Evolutionary conservation across 2,113 vertebrate genomes (phyloP).

Genomic region (Cinclus cinclus): DNA sequence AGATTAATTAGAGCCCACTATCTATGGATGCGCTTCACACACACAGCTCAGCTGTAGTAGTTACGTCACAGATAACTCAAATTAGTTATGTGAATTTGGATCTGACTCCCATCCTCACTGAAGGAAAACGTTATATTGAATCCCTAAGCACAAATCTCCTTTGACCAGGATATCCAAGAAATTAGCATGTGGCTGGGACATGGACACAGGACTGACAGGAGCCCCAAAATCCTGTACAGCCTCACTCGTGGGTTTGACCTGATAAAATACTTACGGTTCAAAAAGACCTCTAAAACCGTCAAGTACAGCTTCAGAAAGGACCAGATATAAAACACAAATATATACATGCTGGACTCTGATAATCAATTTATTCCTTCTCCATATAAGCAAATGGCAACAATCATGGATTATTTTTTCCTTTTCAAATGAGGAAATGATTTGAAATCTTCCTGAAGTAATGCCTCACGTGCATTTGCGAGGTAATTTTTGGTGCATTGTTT

Average conservation of each 20-base stretch:
- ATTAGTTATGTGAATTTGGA: not conserved
- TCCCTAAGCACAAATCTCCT: not conserved
- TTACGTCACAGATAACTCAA: rapidly evolving
- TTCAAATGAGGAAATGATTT: not conserved
- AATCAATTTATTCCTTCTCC: not conserved
- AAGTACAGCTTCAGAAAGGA: not conserved
- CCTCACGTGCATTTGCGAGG: not conserved
- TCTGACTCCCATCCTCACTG: not conserved
- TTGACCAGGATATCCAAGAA: not conserved
- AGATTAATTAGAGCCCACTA: not conserved
- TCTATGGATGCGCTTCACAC: not conserved
- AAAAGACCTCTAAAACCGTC: not conserved
- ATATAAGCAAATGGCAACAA: not conserved
- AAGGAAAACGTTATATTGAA: not conserved
- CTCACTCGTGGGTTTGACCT: not conserved
- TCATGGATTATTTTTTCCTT: not conserved
- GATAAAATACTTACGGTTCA: rapidly evolving
- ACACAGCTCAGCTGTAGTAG: rapidly evolving
- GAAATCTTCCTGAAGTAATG: not conserved
- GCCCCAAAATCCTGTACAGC: not conserved
- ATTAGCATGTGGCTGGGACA: not conserved
- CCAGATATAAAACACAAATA: not conserved
- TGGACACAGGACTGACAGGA: not conserved
- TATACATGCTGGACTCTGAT: not conserved
- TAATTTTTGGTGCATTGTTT: not conserved